These are phyloP conservation scores for Orchesella cincta DNA, from an alignment of 1,140 invertebrate genomes.

Conservation along the genomic window DNA sequence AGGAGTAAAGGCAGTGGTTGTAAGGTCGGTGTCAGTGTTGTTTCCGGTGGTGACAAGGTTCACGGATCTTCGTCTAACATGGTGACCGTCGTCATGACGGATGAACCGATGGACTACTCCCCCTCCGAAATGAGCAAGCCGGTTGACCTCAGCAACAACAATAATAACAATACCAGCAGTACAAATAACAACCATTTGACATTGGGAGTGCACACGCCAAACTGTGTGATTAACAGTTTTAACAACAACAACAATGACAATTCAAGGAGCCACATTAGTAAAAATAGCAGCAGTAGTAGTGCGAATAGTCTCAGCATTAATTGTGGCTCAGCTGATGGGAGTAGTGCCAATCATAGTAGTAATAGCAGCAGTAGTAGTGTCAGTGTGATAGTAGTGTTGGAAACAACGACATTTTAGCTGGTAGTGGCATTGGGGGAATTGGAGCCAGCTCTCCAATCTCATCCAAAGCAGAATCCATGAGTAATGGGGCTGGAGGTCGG, in stretches of 20 bases:
- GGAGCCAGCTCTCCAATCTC: not conserved
- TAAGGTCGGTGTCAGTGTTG: not conserved
- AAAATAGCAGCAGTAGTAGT: slow-evolving; percentile 8
- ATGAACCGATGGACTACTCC: slow-evolving; percentile 35
- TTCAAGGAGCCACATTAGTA: not conserved
- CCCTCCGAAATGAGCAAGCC: slow-evolving; percentile 43
- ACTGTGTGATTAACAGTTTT: slow-evolving; percentile 31
- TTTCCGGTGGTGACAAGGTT: not conserved
- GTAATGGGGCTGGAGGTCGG: slow-evolving; percentile 52
- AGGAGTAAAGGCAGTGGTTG: not conserved
- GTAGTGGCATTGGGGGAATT: not conserved
- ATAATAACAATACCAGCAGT: slow-evolving; percentile 41
- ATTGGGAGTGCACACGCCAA: slow-evolving; percentile 13
- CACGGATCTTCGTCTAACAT: not conserved
- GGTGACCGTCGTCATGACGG: not conserved
- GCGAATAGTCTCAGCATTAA: not conserved
- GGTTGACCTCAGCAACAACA: slow-evolving; percentile 50
- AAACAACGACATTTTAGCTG: not conserved
- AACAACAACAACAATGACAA: slow-evolving; percentile 27
- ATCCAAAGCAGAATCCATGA: not conserved
- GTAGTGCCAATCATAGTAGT: slow-evolving; percentile 13
- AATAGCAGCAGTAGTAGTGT: slow-evolving; percentile 7
- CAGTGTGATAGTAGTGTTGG: slow-evolving; percentile 2
- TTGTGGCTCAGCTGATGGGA: not conserved
- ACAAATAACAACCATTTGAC: slow-evolving; percentile 28